Conservation (phyloP, 2,797 vertebrate genomes). For the Lithobates sylvaticus region DNA sequence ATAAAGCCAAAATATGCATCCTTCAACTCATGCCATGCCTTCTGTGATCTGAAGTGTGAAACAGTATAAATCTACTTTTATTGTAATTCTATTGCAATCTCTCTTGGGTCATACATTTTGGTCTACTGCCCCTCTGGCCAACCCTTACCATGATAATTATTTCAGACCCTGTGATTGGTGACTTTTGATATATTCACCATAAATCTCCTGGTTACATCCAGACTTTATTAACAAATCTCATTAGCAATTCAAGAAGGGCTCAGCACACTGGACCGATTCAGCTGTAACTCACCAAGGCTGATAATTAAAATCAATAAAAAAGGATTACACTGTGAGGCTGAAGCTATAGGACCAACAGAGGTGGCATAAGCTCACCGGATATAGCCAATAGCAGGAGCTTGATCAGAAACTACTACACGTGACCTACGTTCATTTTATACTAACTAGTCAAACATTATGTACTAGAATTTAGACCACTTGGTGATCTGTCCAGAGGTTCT, state of each 20-base stretch:
- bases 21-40: too few species aligned
- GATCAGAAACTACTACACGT: neutral
- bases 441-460: neutral
- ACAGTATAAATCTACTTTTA: neutral
- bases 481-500: neutral
- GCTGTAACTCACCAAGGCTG: slow-evolving; percentile 47
- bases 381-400: neutral
- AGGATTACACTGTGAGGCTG: slow-evolving; percentile 26
- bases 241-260: slow-evolving; percentile 49
- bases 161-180: slow-evolving; percentile 19
- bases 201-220: slow-evolving; percentile 29
- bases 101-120: neutral
- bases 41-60: neutral
- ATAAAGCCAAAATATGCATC: too few species aligned
- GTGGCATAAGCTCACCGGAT: neutral
- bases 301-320: slow-evolving; percentile 59
- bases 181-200: slow-evolving; percentile 21
- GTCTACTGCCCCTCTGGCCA: neutral
- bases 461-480: too few species aligned
- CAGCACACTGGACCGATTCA: slow-evolving; percentile 6
- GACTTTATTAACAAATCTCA: slow-evolving; percentile 50
- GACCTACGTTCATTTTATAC: neutral
- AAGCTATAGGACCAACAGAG: slow-evolving; percentile 19
- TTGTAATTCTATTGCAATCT: neutral
- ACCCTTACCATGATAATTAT: slow-evolving; percentile 18